Conservation (phyloP, 2,888 invertebrate species). For the Latrodectus hesperus region DNA sequence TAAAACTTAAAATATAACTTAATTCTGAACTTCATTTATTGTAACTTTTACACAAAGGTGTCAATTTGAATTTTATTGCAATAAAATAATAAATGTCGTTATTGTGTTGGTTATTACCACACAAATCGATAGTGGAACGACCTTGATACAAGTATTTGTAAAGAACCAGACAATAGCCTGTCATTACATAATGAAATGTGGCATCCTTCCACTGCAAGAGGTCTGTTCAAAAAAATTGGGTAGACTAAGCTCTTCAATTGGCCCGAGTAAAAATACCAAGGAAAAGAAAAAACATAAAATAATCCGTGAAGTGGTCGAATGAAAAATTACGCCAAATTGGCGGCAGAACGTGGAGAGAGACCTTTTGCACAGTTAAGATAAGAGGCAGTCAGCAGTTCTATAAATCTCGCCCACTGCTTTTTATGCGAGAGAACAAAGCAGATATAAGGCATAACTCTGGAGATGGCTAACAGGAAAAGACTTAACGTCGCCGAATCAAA, state of each 20-base stretch:
- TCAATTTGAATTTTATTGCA: too few relatives aligned
- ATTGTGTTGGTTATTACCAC: too few relatives aligned
- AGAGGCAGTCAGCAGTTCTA: constrained; percentile 64
- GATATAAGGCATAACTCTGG: constrained; percentile 21
- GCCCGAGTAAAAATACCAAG: background rate
- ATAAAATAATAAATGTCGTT: too few relatives aligned
- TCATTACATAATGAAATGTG: too few relatives aligned
- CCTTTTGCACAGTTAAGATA: constrained; percentile 49
- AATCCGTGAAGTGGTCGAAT: background rate
- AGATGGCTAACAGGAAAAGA: constrained; percentile 25
- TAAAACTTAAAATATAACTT: too few relatives aligned
- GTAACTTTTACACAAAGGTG: too few relatives aligned
- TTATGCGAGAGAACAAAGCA: constrained; percentile 46
- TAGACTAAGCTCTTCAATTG: constrained; percentile 1
- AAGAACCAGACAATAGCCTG: too few relatives aligned
- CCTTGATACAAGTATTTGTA: too few relatives aligned
- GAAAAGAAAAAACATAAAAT: background rate
- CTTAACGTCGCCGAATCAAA: constrained; percentile 64
- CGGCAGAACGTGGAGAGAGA: constrained; percentile 17
- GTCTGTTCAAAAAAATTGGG: too few relatives aligned
- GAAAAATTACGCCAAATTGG: constrained; percentile 56
- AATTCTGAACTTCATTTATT: too few relatives aligned
- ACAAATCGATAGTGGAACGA: too few relatives aligned
- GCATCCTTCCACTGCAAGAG: too few relatives aligned
- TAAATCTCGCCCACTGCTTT: constrained; percentile 45